Base-by-base conservation (phyloP, 2,888 invertebrate species). In the Metopia argyrocephala region DNA sequence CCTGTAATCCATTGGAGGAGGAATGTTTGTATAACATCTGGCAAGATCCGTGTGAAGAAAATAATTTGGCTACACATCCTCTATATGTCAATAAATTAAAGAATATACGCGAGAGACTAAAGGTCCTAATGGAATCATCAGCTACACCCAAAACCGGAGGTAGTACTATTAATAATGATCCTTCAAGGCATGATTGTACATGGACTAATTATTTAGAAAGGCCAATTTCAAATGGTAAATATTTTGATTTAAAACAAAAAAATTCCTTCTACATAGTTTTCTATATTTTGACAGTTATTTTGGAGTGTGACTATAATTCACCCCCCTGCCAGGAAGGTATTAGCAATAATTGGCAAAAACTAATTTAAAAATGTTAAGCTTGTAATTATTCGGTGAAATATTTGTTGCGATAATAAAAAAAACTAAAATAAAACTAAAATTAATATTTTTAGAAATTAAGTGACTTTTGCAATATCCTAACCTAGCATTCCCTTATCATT, bases 1-100 rank as follows among this genome's bases (percentile, higher is more conserved):
- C 83, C 0, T 90, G 90, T 65, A 85, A 88, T 84, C 86, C 90
- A 1, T 28, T 87, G 3, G 3, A 85, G 7, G 86, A 87, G 57
- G 89, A 92, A n/a, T 93, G 93, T 79, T 85, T 93, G 1, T 92
- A 91, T 83, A 91, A 92, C 83, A 83, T 92, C 1, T 86, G 85
- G 38, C 86, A 86, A 2, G 93, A 93, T 87, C 92, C 92, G 0
- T 93, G 93, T 82, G 93, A 93, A 84, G 82, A 76, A 21, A 87
- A 86, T 71, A 90, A 90, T 84, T 83, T 90, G 9, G 87, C 83
- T 0, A 78, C 82, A 5, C 7, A 48, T 0, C 28, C 56, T 15
- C 27, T 50, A n/a, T 79, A 64, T 66, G 78, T 81, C 0, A 68
- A 70, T 1, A 76, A 85, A 0, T 64, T 89, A 25, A 12, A 27